These are phyloP conservation scores for Agonum fuliginosum DNA, from an alignment of 2,888 invertebrate species.

Conservation along the genomic window DNA sequence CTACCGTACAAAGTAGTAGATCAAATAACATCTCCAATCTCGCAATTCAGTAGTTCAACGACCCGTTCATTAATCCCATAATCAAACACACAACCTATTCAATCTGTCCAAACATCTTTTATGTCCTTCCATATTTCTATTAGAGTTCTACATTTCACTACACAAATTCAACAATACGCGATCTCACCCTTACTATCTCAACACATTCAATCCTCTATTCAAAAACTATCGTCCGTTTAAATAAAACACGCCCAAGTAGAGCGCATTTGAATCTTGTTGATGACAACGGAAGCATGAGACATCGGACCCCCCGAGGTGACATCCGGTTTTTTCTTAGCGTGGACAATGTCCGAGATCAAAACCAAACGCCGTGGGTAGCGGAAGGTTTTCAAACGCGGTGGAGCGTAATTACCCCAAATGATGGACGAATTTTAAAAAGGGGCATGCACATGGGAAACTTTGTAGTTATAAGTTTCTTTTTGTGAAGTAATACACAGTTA, in stretches of 20 bases:
- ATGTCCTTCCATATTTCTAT: neutral
- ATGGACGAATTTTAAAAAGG: too few relatives aligned
- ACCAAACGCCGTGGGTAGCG: too few relatives aligned
- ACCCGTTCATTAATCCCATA: neutral
- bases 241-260: neutral
- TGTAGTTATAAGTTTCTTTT: too few relatives aligned
- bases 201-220: neutral
- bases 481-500: too few relatives aligned
- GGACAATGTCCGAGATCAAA: constrained; percentile 2
- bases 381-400: neutral
- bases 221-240: neutral
- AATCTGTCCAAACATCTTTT: neutral
- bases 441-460: too few relatives aligned
- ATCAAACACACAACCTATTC: neutral
- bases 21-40: neutral
- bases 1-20: too few relatives aligned
- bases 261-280: neutral
- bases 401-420: too few relatives aligned
- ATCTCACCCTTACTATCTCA: neutral
- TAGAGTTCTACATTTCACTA: neutral
- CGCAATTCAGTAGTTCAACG: neutral
- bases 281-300: constrained; percentile 34
- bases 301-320: neutral
- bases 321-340: constrained; percentile 38
- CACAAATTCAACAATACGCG: too few relatives aligned